Evolutionary conservation across 2,888 invertebrate species (phyloP), one percentile per base, ranked within the genome.

Genomic region (Drosophila birchii): DNA sequence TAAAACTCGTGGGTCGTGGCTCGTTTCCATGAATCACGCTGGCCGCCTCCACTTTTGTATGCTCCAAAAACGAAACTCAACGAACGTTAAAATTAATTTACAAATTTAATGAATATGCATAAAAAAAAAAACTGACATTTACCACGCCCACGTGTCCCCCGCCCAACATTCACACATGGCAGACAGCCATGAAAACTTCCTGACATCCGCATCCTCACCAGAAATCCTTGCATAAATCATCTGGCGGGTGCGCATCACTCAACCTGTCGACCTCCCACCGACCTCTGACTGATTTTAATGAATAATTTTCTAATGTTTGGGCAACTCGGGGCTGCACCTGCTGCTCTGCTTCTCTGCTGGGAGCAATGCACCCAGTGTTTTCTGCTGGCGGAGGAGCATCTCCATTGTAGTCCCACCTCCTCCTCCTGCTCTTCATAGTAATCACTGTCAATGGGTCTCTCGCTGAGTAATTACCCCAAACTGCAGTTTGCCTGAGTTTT

Each of bases 51-150:
- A 68, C 66, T 81, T 73, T 76, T 26, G 59, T 75, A 56, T 81
- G 78, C 70, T 88, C 72, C 70, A 75, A 64, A 86, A 77, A 75
- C 75, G 51, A 66, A 88, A 74, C 88, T 81, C 85, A 84, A 79
- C 87, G 75, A 81, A 76, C 82, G 87, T 66, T 76, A 61, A 88
- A 79, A 88, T 84, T 81, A 87, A 85, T 87, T 85, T 85, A 73
- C 78, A 87, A 81, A 85, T 79, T 88, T 81, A 81, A 89, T 87
- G 83, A 87, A 89, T 74, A 78, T 69, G 82, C 39, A 68, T 70
- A 70, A 80, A 75, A 53, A 53, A 70, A 71, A 69, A 80, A 72
- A 49, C 56, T 64, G 44, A 51, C 54, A 76, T 62, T 57, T 44
- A 34, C 43, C 67, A 36, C 29, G 26, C 29, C 34, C 36, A 20